Evolutionary conservation across 2,113 vertebrate genomes (phyloP).

Genomic region (Pelmatolapia mariae): DNA sequence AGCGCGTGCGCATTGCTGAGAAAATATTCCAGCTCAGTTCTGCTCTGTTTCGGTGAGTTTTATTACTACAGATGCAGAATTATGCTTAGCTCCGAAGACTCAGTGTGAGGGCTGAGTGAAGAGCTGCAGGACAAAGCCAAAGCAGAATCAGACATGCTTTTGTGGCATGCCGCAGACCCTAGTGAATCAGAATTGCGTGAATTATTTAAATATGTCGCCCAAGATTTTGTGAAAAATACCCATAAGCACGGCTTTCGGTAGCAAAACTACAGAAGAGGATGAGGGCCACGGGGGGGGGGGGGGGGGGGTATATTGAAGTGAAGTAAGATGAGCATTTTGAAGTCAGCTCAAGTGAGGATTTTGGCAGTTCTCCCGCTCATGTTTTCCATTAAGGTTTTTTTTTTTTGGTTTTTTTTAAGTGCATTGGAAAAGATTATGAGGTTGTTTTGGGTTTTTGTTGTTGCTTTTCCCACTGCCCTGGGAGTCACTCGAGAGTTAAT

Average conservation of each 20-base stretch:
- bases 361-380: neutral
- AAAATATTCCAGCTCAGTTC: neutral
- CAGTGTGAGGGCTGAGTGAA: neutral
- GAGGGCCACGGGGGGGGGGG: accelerated
- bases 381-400: neutral
- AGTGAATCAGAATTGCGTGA: neutral
- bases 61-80: neutral
- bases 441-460: neutral
- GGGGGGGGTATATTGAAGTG: accelerated
- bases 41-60: neutral
- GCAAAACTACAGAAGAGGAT: accelerated
- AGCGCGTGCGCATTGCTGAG: neutral
- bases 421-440: neutral
- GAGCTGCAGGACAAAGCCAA: neutral
- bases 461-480: accelerated
- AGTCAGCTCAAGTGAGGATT: neutral
- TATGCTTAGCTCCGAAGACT: neutral
- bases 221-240: neutral
- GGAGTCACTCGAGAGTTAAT: neutral
- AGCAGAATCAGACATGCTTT: neutral
- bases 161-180: neutral
- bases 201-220: neutral
- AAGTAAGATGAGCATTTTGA: neutral
- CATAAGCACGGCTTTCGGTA: neutral
- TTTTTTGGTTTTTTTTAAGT: neutral